phyloP scores from a whole-genome alignment of 2,888 invertebrate genomes.

The Drosophila aldrichi region DNA sequence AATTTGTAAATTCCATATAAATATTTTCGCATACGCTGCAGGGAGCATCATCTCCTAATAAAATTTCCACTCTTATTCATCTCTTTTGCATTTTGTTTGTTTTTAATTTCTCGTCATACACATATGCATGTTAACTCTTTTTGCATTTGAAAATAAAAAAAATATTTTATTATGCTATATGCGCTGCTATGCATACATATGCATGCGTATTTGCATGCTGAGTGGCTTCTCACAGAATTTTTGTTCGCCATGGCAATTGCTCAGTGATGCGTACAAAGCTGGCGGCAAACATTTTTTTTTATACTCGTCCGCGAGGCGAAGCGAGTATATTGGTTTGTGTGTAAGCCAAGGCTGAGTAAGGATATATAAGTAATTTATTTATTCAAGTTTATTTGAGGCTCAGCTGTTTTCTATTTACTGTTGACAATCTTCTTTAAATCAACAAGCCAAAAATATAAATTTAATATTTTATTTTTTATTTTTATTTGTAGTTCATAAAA shows the following conservation, averaged over 20 bases:
- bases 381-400: neutral
- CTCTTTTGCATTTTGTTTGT: neutral
- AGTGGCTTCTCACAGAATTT: conserved; percentile 4
- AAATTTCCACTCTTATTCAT: neutral
- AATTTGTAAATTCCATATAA: neutral
- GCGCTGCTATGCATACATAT: conserved; percentile 13
- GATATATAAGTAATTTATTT: too few relatives aligned
- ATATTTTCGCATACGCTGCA: neutral
- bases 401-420: neutral
- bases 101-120: conserved; percentile 18
- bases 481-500: neutral
- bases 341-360: too few relatives aligned
- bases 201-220: conserved; percentile 13
- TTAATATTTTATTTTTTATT: too few relatives aligned
- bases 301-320: neutral
- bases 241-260: conserved; percentile 23
- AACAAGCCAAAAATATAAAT: too few relatives aligned
- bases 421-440: too few relatives aligned
- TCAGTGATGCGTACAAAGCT: conserved; percentile 31
- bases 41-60: too few relatives aligned
- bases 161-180: conserved; percentile 13
- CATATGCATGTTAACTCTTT: conserved; percentile 16
- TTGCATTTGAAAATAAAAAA: conserved; percentile 13
- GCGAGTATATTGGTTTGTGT: neutral
- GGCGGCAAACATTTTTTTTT: conserved; percentile 11